Evolutionary conservation across 2,113 vertebrate genomes (phyloP), one percentile per base, ranked within the genome.

Genomic region (Nettapus auritus): DNA sequence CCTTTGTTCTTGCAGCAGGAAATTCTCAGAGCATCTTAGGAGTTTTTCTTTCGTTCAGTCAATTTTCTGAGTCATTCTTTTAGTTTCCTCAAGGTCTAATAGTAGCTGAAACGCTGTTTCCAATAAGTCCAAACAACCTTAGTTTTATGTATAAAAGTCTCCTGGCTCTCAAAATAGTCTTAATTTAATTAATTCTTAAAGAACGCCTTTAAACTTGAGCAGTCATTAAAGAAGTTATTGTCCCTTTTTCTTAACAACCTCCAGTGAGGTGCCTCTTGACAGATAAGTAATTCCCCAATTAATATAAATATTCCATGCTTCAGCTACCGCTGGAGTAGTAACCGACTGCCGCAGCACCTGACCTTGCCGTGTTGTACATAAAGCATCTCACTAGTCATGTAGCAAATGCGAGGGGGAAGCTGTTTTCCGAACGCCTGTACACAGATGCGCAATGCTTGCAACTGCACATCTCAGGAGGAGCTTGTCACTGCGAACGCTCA

Each of bases 171-270:
- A 76, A 90, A 93, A 96, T 6, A 90, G 70, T 78, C 62, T 92
- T 92, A 87, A 95, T 93, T 93, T 53, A 94, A 93, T 94, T 96
- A 94, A 95, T 93, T 91, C 93, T 79, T 69, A 69, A 93, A 93
- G 66, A 85, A 40, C 1, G 48, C 78, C 88, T 96, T 94, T 94
- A 93, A 96, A 95, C 80, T 82, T 31, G 74, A 93, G 67, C 86
- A 90, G 88, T 85, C 81, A 84, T 90, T 94, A 90, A 86, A 92
- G 77, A 90, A 90, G 50, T 86, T 84, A 94, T 70, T 90, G 86
- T 94, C 67, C 55, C 73, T 94, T 79, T 50, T 87, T 46, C 66
- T 60, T 64, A 63, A 63, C 76, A 80, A 5, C 19, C 0, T 55
- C 93, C 46, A 53, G 48, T 3, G n/a, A 92, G 88, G 78, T 89